Evolutionary conservation across 2,888 invertebrate genomes (phyloP).

Genomic region (Ptilodon capucinus): DNA sequence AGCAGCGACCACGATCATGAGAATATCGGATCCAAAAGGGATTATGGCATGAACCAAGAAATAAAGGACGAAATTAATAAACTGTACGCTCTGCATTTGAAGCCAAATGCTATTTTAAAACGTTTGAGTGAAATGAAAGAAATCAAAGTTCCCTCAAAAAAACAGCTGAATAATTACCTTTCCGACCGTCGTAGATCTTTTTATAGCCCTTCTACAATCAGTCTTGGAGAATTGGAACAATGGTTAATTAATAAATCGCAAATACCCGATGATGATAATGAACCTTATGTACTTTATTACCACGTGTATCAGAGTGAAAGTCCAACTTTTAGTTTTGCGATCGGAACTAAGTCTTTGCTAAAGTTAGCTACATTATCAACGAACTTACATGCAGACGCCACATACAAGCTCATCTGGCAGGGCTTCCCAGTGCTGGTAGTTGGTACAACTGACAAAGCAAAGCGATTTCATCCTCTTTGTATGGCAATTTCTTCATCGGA

Average conservation of each 20-base stretch:
- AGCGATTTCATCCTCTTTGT: too few species aligned
- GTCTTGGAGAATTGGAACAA: constrained; percentile 9
- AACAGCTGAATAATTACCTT: constrained; percentile 13
- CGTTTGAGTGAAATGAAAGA: constrained; percentile 4
- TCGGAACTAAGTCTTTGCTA: constrained; percentile 7
- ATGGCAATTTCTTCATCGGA: too few species aligned
- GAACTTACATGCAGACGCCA: constrained; percentile 11
- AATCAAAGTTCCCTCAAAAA: constrained; percentile 8
- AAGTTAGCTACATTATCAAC: constrained; percentile 9
- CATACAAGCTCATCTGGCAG: constrained; percentile 7
- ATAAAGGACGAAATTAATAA: constrained; percentile 12
- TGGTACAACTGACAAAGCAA: too few species aligned
- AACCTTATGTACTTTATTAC: constrained; percentile 9
- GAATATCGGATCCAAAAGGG: neutral
- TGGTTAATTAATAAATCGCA: constrained; percentile 8
- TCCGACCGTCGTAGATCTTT: constrained; percentile 7
- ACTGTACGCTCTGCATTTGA: constrained; percentile 9
- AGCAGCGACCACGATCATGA: constrained; percentile 7
- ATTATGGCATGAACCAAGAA: constrained; percentile 3
- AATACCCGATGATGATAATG: constrained; percentile 9
- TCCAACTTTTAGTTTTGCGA: constrained; percentile 6
- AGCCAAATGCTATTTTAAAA: constrained; percentile 12
- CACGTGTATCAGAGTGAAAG: constrained; percentile 5
- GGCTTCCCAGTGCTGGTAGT: constrained; percentile 3
- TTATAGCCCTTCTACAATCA: constrained; percentile 10